phyloP scores from a whole-genome alignment of 2,113 vertebrate species.

The Scomber scombrus region DNA sequence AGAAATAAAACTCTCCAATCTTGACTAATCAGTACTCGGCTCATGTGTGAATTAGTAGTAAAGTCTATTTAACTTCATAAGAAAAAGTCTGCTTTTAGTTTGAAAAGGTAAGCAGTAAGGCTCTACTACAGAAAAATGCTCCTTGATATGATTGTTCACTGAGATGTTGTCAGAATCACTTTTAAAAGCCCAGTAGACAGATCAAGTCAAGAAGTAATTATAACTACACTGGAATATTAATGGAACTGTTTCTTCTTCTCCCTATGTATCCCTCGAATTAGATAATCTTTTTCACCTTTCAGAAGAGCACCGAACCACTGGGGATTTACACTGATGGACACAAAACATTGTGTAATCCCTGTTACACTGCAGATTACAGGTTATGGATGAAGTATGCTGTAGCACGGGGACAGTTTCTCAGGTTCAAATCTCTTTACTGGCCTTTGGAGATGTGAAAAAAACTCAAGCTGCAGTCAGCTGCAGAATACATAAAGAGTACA shows the following conservation, averaged over 20 bases:
- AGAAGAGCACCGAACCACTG: not conserved
- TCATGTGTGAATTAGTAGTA: not conserved
- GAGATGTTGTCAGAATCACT: not conserved
- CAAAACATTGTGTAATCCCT: not conserved
- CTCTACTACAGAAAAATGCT: not conserved
- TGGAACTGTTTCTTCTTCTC: not conserved
- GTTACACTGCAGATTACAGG: not conserved
- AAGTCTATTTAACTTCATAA: too few relatives aligned
- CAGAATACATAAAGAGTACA: not conserved
- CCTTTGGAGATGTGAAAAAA: not conserved
- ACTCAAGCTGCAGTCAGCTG: not conserved
- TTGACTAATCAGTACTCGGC: not conserved
- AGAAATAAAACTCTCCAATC: not conserved
- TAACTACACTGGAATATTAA: not conserved
- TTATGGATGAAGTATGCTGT: not conserved
- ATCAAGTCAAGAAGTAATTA: not conserved
- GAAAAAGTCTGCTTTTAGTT: not conserved
- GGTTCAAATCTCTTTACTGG: conserved; percentile 4
- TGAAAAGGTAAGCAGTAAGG: not conserved
- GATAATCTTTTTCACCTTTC: not conserved
- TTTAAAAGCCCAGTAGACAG: not conserved
- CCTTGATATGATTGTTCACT: too few relatives aligned
- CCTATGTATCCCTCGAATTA: not conserved
- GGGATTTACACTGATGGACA: not conserved
- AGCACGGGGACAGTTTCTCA: not conserved